phyloP scores from a whole-genome alignment of 2,113 vertebrate species.

The Trichechus manatus region DNA sequence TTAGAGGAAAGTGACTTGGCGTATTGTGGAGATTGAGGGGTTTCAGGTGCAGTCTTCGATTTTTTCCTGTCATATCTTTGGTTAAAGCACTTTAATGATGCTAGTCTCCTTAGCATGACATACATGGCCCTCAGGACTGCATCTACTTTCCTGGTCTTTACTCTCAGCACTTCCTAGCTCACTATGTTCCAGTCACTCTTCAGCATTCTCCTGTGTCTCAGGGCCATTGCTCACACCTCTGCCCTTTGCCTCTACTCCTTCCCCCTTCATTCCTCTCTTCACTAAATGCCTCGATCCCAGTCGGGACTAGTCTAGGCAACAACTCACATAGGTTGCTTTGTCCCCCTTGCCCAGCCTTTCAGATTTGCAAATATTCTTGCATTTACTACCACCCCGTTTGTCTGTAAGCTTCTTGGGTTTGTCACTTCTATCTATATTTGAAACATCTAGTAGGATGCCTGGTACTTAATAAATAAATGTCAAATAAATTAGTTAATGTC shows the following conservation, averaged over 20 bases:
- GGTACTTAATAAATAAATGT: constrained; percentile 31
- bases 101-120: not conserved
- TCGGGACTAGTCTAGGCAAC: not conserved
- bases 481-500: constrained; percentile 7
- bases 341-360: not conserved
- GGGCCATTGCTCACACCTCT: not conserved
- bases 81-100: not conserved
- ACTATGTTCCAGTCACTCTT: not conserved
- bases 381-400: not conserved
- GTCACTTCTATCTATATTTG: not conserved
- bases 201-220: not conserved
- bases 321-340: not conserved
- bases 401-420: not conserved
- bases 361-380: not conserved
- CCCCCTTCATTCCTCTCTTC: not conserved
- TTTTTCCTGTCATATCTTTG: not conserved
- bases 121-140: not conserved
- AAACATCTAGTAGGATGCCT: constrained; percentile 16
- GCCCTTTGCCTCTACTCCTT: not conserved
- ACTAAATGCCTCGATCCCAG: not conserved
- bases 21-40: not conserved
- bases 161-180: not conserved
- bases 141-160: not conserved
- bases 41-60: not conserved
- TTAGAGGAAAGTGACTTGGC: not conserved